A percentile compares a stretch with the other conserved stretches of the same genome.
phyloP scores from a whole-genome alignment of 2,113 vertebrate genomes.

The Lagenorhynchus albirostris region DNA sequence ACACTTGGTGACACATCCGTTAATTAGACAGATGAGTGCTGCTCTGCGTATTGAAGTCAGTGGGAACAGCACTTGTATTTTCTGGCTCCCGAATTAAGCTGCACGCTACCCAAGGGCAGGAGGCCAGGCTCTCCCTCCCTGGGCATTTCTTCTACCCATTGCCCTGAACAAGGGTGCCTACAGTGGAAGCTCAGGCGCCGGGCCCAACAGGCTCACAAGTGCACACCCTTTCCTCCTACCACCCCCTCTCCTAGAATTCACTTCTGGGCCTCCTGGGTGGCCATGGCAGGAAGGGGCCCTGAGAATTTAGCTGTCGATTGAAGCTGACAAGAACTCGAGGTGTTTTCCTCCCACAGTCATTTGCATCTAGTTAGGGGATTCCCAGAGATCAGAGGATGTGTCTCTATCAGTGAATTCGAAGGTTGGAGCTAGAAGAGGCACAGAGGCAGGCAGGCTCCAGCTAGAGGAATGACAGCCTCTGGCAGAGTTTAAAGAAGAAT shows the following conservation, averaged over 20 bases:
- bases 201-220: not conserved
- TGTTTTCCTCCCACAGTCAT: constrained; percentile 14
- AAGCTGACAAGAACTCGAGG: constrained; percentile 7
- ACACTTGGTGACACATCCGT: not conserved
- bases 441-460: not conserved
- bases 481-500: not conserved
- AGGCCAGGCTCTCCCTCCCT: not conserved
- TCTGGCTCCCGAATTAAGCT: not conserved
- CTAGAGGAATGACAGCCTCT: not conserved
- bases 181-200: not conserved
- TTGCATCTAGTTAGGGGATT: constrained; percentile 12
- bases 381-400: not conserved
- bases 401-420: not conserved
- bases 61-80: not conserved
- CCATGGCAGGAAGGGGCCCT: constrained; percentile 1
- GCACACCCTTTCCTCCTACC: not conserved
- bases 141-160: not conserved
- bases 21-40: not conserved
- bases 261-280: constrained; percentile 11
- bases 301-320: not conserved
- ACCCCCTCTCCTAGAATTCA: not conserved
- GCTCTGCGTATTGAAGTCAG: not conserved
- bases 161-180: not conserved
- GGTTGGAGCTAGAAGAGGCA: not conserved
- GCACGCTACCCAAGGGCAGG: not conserved